phyloP scores from a whole-genome alignment of 1,140 invertebrate species.

The Caenorhabditis inopinata region DNA sequence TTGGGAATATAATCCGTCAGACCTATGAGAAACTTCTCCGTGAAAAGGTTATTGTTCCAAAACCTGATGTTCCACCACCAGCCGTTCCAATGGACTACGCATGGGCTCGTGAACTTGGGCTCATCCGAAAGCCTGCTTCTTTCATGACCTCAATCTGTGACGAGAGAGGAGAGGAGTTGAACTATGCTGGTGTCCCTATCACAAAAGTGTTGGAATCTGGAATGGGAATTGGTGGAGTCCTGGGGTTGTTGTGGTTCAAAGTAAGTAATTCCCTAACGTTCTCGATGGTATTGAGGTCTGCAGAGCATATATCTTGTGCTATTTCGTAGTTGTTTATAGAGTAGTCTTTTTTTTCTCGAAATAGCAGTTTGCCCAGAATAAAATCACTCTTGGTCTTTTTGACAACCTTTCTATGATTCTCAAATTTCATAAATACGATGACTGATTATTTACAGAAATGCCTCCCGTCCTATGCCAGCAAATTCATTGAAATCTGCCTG shows the following conservation, averaged over 20 bases:
- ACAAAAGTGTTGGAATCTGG: conserved; percentile 79
- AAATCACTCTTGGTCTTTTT: no score
- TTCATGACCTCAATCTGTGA: conserved; percentile 99
- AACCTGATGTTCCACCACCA: conserved; percentile 88
- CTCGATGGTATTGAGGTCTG: no score
- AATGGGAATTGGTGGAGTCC: conserved; percentile 93
- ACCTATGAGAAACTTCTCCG: conserved; percentile 79
- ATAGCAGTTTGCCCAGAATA: no score
- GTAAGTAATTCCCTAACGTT: conserved; percentile 70
- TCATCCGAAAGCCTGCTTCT: conserved; percentile 96
- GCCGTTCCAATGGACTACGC: conserved; percentile 99
- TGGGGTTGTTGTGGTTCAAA: conserved; percentile 97
- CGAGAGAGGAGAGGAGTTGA: conserved; percentile 92
- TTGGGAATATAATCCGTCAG: conserved; percentile 77
- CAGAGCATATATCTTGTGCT: no score
- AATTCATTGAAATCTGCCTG: conserved; percentile 98
- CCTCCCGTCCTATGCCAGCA: conserved; percentile 86
- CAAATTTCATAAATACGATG: no score
- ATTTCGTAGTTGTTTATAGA: no score
- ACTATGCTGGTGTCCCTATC: conserved; percentile 95
- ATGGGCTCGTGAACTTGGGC: conserved; percentile 94
- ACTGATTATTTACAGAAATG: conserved; percentile 71
- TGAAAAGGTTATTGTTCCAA: conserved; percentile 80
- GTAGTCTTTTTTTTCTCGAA: no score
- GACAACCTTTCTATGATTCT: no score